phyloP scores from a whole-genome alignment of 1,140 invertebrate species.

The Drosophila tropicalis region DNA sequence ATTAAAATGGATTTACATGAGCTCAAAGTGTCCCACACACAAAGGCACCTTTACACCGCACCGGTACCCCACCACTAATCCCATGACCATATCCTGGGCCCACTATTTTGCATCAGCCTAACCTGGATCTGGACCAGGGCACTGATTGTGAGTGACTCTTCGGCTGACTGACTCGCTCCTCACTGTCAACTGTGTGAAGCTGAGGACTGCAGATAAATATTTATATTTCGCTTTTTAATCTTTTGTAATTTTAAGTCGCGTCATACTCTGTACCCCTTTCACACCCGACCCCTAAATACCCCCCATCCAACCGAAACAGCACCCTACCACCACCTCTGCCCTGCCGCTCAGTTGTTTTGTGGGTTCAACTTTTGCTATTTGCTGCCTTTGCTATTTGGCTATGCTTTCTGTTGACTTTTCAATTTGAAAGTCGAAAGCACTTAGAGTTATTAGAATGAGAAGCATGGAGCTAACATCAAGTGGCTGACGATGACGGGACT shows the following conservation, averaged over 20 bases:
- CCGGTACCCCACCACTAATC: background rate
- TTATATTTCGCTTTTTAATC: slow-evolving; percentile 82
- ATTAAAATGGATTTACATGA: slow-evolving; percentile 82
- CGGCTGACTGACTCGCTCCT: background rate
- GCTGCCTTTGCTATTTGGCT: slow-evolving; percentile 69
- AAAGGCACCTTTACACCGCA: slow-evolving; percentile 67
- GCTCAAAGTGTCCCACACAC: slow-evolving; percentile 75
- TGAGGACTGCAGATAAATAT: slow-evolving; percentile 75
- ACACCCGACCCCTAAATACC: background rate
- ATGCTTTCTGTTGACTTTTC: slow-evolving; percentile 79
- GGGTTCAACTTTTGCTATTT: slow-evolving; percentile 62
- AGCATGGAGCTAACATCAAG: slow-evolving; percentile 60
- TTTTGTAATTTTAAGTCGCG: slow-evolving; percentile 81
- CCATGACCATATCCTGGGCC: slow-evolving; percentile 31
- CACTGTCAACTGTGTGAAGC: slow-evolving; percentile 45
- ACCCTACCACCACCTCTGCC: background rate
- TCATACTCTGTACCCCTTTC: slow-evolving; percentile 27
- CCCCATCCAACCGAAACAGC: background rate
- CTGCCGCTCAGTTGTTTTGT: slow-evolving; percentile 35
- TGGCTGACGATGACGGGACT: slow-evolving; percentile 49
- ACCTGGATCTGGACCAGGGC: slow-evolving; percentile 24
- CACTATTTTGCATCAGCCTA: slow-evolving; percentile 65
- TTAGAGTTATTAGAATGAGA: slow-evolving; percentile 78
- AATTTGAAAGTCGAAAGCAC: slow-evolving; percentile 80
- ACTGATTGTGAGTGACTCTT: slow-evolving; percentile 9